phyloP scores from a whole-genome alignment of 2,113 vertebrate genomes.

The Poeciliopsis retropinna region DNA sequence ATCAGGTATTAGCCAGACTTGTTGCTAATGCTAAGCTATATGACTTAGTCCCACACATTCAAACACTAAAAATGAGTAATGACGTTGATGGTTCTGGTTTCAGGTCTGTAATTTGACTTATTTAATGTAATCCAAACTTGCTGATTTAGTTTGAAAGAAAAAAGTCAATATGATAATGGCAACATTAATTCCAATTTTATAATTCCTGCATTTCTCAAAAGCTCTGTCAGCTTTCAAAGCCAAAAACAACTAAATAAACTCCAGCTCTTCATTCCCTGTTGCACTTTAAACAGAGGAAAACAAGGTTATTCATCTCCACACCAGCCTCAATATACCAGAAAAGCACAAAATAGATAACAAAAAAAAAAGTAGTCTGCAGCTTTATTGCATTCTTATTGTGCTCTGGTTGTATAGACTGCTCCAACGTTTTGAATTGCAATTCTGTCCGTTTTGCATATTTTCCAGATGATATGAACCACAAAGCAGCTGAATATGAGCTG shows the following conservation, averaged over 20 bases:
- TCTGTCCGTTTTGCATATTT: constrained; percentile 2
- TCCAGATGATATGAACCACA: constrained; percentile 13
- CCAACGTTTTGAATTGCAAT: not conserved
- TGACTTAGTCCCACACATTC: no score
- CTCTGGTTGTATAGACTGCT: no score
- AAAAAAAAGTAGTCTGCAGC: not conserved
- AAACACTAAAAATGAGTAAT: no score
- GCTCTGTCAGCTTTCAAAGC: not conserved
- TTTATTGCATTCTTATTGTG: constrained; percentile 33
- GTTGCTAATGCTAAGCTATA: not conserved
- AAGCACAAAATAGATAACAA: not conserved
- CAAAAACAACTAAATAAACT: not conserved
- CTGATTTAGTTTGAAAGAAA: not conserved
- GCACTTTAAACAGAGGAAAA: not conserved
- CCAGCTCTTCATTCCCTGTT: not conserved
- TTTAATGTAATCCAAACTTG: not conserved
- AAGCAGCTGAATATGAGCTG: constrained; percentile 26
- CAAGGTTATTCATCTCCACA: not conserved
- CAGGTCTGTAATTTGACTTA: not conserved
- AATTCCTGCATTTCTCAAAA: not conserved
- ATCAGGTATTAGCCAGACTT: not conserved
- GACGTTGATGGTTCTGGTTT: not conserved
- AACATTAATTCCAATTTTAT: not conserved
- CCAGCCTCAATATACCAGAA: not conserved
- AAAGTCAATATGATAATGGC: not conserved